Conservation (phyloP, 2,888 invertebrate species). For the Electrophaes corylata region DNA sequence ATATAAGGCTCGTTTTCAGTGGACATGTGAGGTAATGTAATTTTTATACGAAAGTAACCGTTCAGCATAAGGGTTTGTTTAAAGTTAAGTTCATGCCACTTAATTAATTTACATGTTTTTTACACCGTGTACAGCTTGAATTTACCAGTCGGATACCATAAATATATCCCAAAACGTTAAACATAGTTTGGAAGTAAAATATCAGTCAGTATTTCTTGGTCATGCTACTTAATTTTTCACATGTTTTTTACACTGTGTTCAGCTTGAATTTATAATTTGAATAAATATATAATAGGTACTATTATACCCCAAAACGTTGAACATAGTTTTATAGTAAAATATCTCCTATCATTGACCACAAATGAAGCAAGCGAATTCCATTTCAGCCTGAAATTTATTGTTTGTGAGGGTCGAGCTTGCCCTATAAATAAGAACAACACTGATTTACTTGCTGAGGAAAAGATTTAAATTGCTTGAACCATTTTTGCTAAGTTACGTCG, state of each 20-base stretch:
- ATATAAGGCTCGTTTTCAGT: too few species aligned
- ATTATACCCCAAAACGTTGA: neutral
- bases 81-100: too few species aligned
- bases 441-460: slow-evolving; percentile 26
- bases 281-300: too few species aligned
- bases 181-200: slow-evolving; percentile 24
- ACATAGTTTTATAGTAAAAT: slow-evolving; percentile 25
- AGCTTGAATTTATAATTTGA: too few species aligned
- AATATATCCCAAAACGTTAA: neutral
- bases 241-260: too few species aligned
- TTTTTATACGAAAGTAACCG: too few species aligned
- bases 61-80: too few species aligned
- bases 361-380: slow-evolving; percentile 29
- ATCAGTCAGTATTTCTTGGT: too few species aligned
- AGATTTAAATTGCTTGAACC: slow-evolving; percentile 25
- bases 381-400: slow-evolving; percentile 30
- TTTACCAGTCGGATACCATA: neutral
- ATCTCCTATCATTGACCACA: slow-evolving; percentile 30
- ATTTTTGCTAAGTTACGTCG: slow-evolving; percentile 27
- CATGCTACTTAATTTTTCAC: too few species aligned
- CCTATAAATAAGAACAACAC: slow-evolving; percentile 29
- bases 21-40: too few species aligned
- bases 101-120: neutral
- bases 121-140: neutral
- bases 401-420: slow-evolving; percentile 23